A percentile compares a stretch with the other conserved stretches of the same genome.
Evolutionary conservation across 1,140 invertebrate species (phyloP).

Genomic region (Atopsyche davidsoni): DNA sequence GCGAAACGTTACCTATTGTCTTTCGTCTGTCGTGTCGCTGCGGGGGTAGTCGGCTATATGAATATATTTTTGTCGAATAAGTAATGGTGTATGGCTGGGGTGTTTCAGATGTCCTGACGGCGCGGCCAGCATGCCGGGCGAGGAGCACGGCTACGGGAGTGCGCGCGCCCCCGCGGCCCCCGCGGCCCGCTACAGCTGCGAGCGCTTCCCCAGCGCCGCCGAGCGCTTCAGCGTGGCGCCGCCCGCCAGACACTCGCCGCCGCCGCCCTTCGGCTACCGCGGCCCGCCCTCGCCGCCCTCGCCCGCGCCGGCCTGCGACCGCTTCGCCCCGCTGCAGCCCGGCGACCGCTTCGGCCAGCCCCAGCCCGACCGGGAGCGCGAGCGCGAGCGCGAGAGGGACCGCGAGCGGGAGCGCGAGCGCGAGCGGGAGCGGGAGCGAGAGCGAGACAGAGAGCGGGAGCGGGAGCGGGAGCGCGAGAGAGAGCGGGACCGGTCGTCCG

Average conservation of each 20-base stretch:
- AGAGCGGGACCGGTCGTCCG: slow-evolving; percentile 47
- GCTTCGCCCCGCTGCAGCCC: slow-evolving; percentile 36
- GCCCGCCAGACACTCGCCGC: slow-evolving; percentile 35
- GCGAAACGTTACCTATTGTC: too few species aligned
- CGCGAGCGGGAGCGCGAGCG: slow-evolving; percentile 40
- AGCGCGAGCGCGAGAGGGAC: slow-evolving; percentile 42
- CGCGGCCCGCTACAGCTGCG: slow-evolving; percentile 47
- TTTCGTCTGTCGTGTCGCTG: too few species aligned
- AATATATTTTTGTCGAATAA: too few species aligned
- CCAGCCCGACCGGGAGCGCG: slow-evolving; percentile 34
- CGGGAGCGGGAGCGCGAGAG: slow-evolving; percentile 45
- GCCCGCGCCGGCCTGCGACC: slow-evolving; percentile 44
- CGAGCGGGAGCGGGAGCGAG: slow-evolving; percentile 44
- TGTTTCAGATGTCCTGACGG: slow-evolving; percentile 31
- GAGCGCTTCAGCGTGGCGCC: slow-evolving; percentile 48
- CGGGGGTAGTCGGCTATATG: too few species aligned
- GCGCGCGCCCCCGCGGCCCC: slow-evolving; percentile 49
- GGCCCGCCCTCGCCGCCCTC: slow-evolving; percentile 48
- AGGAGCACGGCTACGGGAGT: slow-evolving; percentile 43
- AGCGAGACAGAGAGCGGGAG: too few species aligned
- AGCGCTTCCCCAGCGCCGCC: slow-evolving; percentile 46
- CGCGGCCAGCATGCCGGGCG: slow-evolving; percentile 40
- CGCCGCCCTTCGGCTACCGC: slow-evolving; percentile 37
- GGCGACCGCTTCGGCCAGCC: slow-evolving; percentile 37
- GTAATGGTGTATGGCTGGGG: too few species aligned